phyloP scores from a whole-genome alignment of 2,113 vertebrate genomes.

The Triplophysa tibetana region DNA sequence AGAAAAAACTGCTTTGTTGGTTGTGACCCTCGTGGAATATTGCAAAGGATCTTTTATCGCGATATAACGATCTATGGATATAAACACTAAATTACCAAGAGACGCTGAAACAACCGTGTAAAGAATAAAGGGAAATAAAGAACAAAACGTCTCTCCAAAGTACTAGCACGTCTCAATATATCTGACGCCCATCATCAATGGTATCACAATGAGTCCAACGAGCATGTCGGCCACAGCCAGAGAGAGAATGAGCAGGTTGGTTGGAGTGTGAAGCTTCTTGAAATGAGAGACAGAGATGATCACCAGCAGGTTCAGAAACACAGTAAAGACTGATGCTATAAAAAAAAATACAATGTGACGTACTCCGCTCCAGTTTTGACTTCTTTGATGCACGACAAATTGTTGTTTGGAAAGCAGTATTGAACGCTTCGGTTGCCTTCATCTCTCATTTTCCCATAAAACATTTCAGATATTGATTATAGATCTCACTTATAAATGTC shows the following conservation, averaged over 20 bases:
- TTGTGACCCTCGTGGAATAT: constrained; percentile 20
- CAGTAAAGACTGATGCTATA: not conserved
- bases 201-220: constrained; percentile 1
- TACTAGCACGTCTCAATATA: constrained; percentile 4
- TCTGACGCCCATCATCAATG: constrained; percentile 10
- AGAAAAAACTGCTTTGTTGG: constrained; percentile 6
- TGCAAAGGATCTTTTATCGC: constrained; percentile 19
- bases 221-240: not conserved
- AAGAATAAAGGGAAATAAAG: constrained; percentile 18
- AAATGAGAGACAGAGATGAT: not conserved
- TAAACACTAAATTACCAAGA: constrained; percentile 21
- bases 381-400: constrained; percentile 12
- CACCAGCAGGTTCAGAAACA: constrained; percentile 20
- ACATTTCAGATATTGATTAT: not conserved
- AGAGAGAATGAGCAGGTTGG: not conserved
- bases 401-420: constrained; percentile 16
- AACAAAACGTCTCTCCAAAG: constrained; percentile 16
- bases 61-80: constrained; percentile 7
- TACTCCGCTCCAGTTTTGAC: not conserved
- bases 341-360: not conserved
- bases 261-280: not conserved
- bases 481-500: not conserved
- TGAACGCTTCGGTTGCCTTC: not conserved
- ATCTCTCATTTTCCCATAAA: not conserved
- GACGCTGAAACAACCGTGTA: constrained; percentile 25